phyloP scores from a whole-genome alignment of 2,797 vertebrate genomes.

The Myotis pilosus region DNA sequence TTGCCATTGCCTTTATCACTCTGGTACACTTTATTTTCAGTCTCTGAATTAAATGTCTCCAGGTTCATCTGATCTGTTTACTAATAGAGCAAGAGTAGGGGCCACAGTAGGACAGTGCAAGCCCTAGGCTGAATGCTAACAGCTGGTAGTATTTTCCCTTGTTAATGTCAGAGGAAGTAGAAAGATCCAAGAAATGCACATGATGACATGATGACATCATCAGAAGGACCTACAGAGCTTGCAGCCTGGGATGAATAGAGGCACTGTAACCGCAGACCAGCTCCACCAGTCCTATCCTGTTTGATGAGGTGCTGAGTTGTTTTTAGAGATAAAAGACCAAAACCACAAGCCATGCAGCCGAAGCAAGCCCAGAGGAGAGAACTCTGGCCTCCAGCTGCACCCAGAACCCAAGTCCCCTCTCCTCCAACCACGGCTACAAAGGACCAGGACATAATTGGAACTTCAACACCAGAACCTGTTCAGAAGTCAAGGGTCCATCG shows the following conservation, averaged over 20 bases:
- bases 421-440: background rate
- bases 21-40: background rate
- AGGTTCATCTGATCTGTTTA: background rate
- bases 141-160: slow-evolving; percentile 4
- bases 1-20: background rate
- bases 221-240: background rate
- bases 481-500: background rate
- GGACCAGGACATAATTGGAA: background rate
- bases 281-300: background rate
- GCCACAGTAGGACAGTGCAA: background rate
- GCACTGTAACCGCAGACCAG: background rate
- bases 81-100: background rate
- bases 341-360: background rate
- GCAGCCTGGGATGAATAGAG: slow-evolving; percentile 6
- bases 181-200: slow-evolving; percentile 8
- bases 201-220: background rate
- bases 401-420: background rate
- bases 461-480: background rate
- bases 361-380: background rate
- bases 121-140: background rate
- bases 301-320: background rate
- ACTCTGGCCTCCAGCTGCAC: background rate
- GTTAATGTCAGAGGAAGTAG: slow-evolving; percentile 44
- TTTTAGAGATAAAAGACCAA: background rate
- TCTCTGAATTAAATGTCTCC: background rate